A percentile compares a stretch with the other conserved stretches of the same genome.
These are phyloP conservation scores for Pimephales promelas DNA, from an alignment of 2,113 vertebrate species.

Conservation along the genomic window DNA sequence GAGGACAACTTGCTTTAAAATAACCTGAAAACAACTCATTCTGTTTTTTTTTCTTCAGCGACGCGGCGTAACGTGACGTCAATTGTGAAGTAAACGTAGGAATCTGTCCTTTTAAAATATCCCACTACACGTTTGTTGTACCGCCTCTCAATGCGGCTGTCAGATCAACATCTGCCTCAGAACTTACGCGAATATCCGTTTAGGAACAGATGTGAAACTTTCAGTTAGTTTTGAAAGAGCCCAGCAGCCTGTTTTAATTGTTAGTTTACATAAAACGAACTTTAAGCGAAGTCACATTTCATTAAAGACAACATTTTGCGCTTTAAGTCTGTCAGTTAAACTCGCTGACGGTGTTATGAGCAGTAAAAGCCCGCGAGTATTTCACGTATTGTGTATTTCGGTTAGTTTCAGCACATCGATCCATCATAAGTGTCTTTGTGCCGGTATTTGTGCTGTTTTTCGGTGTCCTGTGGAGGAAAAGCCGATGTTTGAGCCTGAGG, in stretches of 20 bases:
- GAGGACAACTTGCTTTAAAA: conserved; percentile 60
- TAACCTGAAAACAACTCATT: conserved; percentile 31
- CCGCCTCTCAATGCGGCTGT: neutral
- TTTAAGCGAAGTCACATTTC: neutral
- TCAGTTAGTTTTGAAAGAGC: neutral
- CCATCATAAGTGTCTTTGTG: neutral
- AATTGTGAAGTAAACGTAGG: conserved; percentile 5
- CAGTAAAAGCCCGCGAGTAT: neutral
- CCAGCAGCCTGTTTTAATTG: neutral
- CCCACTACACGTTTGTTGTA: neutral
- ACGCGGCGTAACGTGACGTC: neutral
- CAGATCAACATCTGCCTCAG: conserved; percentile 26
- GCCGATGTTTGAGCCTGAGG: conserved; percentile 44
- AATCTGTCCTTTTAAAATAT: neutral
- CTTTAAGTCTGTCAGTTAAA: neutral
- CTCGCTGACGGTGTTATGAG: neutral
- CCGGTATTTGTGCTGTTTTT: neutral
- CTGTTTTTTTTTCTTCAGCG: neutral
- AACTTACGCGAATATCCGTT: neutral
- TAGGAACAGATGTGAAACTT: neutral
- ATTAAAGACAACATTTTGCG: neutral
- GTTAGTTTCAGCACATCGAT: neutral
- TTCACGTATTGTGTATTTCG: too few relatives aligned
- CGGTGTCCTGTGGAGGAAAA: conserved; percentile 43
- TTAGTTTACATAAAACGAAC: neutral